Conservation (phyloP, 2,797 vertebrate species). For the Platyrinchus mystaceus region DNA sequence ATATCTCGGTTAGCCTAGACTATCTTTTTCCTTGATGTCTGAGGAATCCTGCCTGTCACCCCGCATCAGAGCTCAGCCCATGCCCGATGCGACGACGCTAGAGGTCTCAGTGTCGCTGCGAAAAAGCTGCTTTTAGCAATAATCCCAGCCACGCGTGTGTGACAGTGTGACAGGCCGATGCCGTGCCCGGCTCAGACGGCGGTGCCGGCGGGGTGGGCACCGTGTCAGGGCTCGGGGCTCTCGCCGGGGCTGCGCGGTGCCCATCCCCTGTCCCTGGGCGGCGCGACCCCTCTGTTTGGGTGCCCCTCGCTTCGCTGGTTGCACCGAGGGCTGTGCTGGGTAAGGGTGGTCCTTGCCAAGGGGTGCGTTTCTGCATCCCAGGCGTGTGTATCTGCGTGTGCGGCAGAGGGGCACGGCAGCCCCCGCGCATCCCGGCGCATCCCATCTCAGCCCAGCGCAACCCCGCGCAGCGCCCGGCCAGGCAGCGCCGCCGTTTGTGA, state of each 20-base stretch:
- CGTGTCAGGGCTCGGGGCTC: background rate
- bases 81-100: background rate
- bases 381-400: background rate
- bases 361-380: background rate
- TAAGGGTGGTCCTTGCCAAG: background rate
- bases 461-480: background rate
- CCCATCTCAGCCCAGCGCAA: background rate
- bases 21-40: background rate
- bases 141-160: background rate
- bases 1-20: background rate
- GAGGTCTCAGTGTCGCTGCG: background rate
- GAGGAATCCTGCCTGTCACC: background rate
- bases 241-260: background rate
- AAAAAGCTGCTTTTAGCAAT: background rate
- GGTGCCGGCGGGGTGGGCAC: background rate
- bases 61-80: background rate
- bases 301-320: background rate
- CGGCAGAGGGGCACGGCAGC: background rate
- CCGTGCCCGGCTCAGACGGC: background rate
- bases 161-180: background rate
- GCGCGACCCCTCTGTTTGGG: background rate
- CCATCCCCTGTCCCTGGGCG: background rate
- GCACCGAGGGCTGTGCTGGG: background rate
- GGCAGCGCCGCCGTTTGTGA: background rate
- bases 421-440: background rate